Conservation (phyloP, 2,888 invertebrate species). For the Choristoneura rosaceana region DNA sequence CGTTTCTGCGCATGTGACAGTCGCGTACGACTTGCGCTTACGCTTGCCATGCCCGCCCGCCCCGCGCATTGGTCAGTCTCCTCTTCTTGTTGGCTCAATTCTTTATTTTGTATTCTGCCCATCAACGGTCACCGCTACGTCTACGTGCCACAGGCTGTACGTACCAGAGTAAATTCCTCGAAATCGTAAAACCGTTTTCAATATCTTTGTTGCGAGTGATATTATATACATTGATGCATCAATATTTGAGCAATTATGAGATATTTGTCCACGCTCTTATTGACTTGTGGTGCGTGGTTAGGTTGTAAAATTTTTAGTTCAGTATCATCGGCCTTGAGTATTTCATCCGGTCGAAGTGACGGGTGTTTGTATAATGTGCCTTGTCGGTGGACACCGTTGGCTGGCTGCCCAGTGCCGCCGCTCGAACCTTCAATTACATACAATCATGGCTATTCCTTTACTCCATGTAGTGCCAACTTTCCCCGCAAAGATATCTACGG, state of each 20-base stretch:
- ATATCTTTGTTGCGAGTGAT: neutral
- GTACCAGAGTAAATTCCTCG: neutral
- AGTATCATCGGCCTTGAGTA: conserved; percentile 51
- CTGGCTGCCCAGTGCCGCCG: conserved; percentile 54
- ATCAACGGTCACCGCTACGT: no score
- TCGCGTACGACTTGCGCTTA: no score
- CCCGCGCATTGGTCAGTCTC: no score
- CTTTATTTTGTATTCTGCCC: no score
- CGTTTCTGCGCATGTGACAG: no score
- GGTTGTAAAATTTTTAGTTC: conserved; percentile 42
- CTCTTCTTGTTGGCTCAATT: no score
- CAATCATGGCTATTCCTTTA: conserved; percentile 41
- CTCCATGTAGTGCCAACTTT: conserved; percentile 32
- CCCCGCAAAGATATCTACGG: conserved; percentile 30
- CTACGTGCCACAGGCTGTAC: no score
- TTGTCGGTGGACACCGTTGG: conserved; percentile 67
- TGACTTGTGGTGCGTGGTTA: conserved; percentile 33
- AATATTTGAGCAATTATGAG: neutral
- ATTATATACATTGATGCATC: conserved; percentile 11
- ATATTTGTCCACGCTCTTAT: conserved; percentile 35
- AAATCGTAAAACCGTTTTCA: neutral
- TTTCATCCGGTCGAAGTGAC: conserved; percentile 54
- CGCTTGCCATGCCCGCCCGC: no score
- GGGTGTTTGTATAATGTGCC: conserved; percentile 67
- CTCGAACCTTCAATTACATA: conserved; percentile 46